phyloP scores from a whole-genome alignment of 2,888 invertebrate species.

The Cinara cedri region DNA sequence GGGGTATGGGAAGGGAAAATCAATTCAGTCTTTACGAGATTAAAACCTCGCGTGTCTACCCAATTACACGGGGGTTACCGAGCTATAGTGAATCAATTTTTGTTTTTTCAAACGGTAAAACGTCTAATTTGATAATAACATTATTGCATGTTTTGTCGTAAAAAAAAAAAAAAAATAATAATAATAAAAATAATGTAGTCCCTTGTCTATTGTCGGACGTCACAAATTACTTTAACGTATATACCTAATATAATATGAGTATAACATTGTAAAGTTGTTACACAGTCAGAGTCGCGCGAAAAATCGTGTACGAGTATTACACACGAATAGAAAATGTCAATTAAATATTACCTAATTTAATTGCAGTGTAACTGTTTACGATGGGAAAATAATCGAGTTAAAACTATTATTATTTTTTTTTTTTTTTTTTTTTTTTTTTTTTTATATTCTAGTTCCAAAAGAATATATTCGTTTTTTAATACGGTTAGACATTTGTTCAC shows the following conservation, averaged over 20 bases:
- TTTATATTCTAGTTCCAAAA: no score
- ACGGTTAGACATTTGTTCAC: no score
- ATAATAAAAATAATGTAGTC: background rate
- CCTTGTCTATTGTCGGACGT: background rate
- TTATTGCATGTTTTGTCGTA: background rate
- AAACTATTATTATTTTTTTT: no score
- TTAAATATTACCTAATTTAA: no score
- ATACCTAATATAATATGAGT: background rate
- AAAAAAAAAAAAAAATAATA: background rate
- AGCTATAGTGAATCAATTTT: constrained; percentile 9
- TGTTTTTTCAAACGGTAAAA: background rate
- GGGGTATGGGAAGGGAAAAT: no score
- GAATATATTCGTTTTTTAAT: no score
- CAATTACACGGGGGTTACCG: background rate
- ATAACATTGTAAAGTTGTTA: background rate
- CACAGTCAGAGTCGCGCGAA: background rate
- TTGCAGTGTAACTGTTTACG: no score
- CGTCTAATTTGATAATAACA: background rate
- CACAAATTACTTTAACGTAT: background rate
- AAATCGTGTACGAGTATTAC: background rate
- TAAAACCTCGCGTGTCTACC: background rate
- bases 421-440: no score
- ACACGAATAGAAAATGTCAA: no score
- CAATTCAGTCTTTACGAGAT: no score
- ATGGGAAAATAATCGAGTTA: no score